phyloP scores from a whole-genome alignment of 2,888 invertebrate species.

The Belgica antarctica region DNA sequence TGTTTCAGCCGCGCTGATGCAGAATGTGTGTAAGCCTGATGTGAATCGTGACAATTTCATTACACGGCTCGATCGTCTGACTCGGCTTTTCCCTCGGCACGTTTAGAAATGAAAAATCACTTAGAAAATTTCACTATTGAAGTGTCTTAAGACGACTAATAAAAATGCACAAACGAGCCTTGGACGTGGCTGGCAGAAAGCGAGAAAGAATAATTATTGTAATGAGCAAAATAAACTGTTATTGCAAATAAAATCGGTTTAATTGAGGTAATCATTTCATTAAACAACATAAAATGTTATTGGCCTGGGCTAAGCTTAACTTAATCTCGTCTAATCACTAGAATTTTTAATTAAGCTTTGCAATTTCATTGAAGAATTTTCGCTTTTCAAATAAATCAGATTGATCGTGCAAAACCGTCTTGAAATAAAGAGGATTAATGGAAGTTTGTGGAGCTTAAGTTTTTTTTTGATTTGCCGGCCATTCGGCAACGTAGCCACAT shows the following conservation, averaged over 20 bases:
- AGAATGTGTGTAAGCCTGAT: constrained; percentile 10
- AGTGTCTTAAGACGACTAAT: constrained; percentile 1
- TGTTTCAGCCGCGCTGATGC: background rate
- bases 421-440: too few species aligned
- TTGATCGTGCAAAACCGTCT: too few species aligned
- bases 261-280: background rate
- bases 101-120: background rate
- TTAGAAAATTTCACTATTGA: constrained; percentile 7
- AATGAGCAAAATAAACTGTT: constrained; percentile 1
- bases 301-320: too few species aligned
- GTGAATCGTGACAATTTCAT: constrained; percentile 10
- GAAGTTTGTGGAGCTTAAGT: too few species aligned
- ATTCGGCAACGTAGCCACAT: too few species aligned
- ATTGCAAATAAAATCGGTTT: background rate
- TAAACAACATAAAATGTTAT: background rate
- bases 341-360: background rate
- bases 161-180: background rate
- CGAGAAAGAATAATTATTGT: background rate
- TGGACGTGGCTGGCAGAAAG: too few species aligned
- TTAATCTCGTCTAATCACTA: background rate
- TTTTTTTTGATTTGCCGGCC: too few species aligned
- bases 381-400: too few species aligned
- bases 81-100: background rate
- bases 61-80: background rate
- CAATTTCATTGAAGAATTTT: constrained; percentile 6